These are phyloP conservation scores for Drosophila ohnishii DNA, from an alignment of 1,140 invertebrate species.

Conservation along the genomic window DNA sequence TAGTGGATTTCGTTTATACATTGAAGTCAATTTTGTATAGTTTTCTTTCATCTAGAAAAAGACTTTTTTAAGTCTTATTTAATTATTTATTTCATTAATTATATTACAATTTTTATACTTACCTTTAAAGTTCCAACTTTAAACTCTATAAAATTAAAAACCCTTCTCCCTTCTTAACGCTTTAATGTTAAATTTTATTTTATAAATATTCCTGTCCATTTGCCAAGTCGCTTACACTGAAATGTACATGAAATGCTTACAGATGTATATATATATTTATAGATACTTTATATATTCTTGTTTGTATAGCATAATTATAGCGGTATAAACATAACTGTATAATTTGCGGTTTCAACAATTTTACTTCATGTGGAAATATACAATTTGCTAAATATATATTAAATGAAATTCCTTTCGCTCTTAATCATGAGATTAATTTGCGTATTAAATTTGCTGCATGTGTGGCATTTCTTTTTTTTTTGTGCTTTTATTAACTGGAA, in stretches of 20 bases:
- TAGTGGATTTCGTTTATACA: no score
- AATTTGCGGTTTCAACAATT: constrained; percentile 43
- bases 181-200: constrained; percentile 68
- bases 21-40: no score
- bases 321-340: constrained; percentile 30
- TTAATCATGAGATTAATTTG: constrained; percentile 43
- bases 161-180: constrained; percentile 39
- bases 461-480: constrained; percentile 13
- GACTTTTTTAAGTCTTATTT: no score
- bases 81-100: not conserved
- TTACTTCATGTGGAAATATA: constrained; percentile 39
- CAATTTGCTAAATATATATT: constrained; percentile 40
- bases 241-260: constrained; percentile 70
- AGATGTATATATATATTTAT: constrained; percentile 25
- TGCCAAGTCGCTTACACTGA: constrained; percentile 49
- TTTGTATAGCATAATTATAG: constrained; percentile 28
- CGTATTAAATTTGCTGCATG: constrained; percentile 25
- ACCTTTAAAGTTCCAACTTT: not conserved
- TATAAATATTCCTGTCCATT: constrained; percentile 77
- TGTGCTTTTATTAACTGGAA: constrained; percentile 9
- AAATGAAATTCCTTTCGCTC: constrained; percentile 24
- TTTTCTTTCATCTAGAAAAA: no score
- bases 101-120: not conserved
- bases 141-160: not conserved
- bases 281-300: constrained; percentile 20